Evolutionary conservation across 1,140 invertebrate genomes (phyloP).

Genomic region (Musca domestica): DNA sequence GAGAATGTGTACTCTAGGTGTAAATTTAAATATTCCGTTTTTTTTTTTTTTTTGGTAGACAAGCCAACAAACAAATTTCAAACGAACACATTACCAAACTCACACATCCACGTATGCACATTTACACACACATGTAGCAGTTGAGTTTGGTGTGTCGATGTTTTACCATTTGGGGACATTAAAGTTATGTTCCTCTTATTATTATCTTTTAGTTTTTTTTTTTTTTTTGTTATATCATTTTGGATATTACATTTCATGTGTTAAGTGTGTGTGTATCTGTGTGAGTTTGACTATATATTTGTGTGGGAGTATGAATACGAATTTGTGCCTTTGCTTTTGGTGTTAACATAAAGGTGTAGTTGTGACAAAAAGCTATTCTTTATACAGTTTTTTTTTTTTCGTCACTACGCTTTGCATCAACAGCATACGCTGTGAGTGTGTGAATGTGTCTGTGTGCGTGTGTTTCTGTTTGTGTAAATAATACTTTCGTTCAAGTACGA

Average conservation of each 20-base stretch:
- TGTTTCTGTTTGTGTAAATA: not conserved
- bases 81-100: too few relatives aligned
- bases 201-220: too few relatives aligned
- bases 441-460: not conserved
- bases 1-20: not conserved
- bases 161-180: conserved; percentile 7
- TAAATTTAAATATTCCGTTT: conserved; percentile 9
- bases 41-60: too few relatives aligned
- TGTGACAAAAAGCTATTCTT: not conserved
- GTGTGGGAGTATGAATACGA: not conserved
- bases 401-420: not conserved
- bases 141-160: too few relatives aligned
- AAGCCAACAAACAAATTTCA: too few relatives aligned
- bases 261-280: not conserved
- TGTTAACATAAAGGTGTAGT: too few relatives aligned
- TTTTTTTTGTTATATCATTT: too few relatives aligned
- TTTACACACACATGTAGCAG: too few relatives aligned
- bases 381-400: not conserved
- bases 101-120: too few relatives aligned
- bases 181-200: not conserved
- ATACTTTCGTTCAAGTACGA: not conserved
- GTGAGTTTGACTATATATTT: not conserved
- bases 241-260: conserved; percentile 1
- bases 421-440: not conserved
- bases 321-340: not conserved